Evolutionary conservation across 2,113 vertebrate species (phyloP), one percentile per base, ranked within the genome.

Genomic region (Oncorhynchus kisutch): DNA sequence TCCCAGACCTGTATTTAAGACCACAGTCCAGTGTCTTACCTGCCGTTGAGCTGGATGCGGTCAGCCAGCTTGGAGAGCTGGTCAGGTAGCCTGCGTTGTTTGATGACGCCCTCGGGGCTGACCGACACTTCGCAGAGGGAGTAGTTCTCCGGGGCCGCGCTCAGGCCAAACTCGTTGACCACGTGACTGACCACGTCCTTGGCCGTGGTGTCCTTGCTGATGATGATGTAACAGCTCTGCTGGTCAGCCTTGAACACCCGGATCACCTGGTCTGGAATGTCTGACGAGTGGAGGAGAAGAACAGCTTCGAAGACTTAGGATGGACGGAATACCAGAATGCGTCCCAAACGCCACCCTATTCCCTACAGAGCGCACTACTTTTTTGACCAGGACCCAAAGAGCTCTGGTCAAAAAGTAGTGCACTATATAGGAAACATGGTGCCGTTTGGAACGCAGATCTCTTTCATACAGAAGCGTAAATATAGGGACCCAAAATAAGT

Each of bases 161-260:
- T 87, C 81, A 99, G 86, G 82, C 95, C 94, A 72, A 99, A 99
- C 64, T 99, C 97, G 0, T 96, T 95, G 8, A 97, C 92, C 0
- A 95, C 94, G 1, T 97, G 96, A 6, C 92, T 91, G 64, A 98
- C 97, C 2, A 99, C 97, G 84, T 99, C 97, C 84, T 97, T 98
- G 18, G 97, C 97, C 5, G 96, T 99, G 2, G 96, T 97, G 89
- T 99, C 97, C 84, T 98, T 98, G 88, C 97, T 97, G 91, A 99
- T 97, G 88, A 99, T 97, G 84, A 99, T 97, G 90, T 99, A 99
- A 88, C 97, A 98, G 73, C 97, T 99, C 88, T 98, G 97, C 85
- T 99, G 97, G 88, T 99, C 97, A 0, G 95, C 96, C 88, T 96
- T 97, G 90, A 99, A 99, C 82, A 99, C 97, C 75, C 96, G 88